These are phyloP conservation scores for Equus quagga DNA, from an alignment of 2,113 vertebrate genomes.

Conservation along the genomic window DNA sequence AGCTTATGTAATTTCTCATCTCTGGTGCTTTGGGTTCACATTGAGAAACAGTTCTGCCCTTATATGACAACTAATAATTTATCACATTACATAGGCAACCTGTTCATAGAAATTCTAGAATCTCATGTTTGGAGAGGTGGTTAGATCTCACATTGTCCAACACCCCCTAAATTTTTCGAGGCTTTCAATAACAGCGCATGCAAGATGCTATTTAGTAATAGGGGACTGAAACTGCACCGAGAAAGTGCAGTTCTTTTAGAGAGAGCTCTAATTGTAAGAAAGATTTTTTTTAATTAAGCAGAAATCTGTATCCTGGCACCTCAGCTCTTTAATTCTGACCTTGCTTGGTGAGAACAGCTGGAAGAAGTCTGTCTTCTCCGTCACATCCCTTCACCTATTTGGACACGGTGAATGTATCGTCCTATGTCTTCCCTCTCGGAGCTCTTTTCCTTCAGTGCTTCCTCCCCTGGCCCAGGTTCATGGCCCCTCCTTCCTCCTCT, in stretches of 20 bases:
- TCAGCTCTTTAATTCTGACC: neutral
- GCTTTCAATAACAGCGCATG: neutral
- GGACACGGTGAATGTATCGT: neutral
- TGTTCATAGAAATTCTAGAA: neutral
- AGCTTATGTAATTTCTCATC: neutral
- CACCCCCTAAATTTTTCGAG: neutral
- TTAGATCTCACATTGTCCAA: neutral
- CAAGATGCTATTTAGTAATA: neutral
- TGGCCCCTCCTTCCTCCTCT: neutral
- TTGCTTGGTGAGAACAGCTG: neutral
- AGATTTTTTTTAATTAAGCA: neutral
- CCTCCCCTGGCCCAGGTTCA: neutral
- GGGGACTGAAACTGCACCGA: neutral
- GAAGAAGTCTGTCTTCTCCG: neutral
- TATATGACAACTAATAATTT: neutral
- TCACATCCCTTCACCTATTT: neutral
- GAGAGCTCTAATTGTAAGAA: neutral
- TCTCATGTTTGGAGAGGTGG: neutral
- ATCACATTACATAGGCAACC: neutral
- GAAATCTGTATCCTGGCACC: neutral
- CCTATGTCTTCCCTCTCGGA: neutral
- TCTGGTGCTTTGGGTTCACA: neutral
- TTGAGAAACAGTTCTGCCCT: neutral
- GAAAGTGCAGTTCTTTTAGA: neutral
- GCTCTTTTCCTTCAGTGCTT: neutral